Evolutionary conservation across 2,797 vertebrate species (phyloP).

Genomic region (Melanotaenia parkinsoni): DNA sequence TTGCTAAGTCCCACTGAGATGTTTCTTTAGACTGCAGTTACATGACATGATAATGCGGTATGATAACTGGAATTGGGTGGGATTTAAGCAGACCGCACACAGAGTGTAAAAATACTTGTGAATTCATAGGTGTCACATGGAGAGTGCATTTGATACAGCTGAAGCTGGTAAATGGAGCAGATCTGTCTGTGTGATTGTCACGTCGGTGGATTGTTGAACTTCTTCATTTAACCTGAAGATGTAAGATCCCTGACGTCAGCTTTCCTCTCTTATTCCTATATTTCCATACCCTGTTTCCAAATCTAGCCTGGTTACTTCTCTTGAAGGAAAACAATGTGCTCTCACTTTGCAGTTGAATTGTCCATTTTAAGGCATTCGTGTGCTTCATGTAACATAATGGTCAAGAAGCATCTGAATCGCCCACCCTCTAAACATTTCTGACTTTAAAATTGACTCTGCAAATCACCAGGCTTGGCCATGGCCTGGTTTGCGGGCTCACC

Average conservation of each 20-base stretch:
- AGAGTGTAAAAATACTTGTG: conserved; percentile 26
- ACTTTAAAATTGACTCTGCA: conserved; percentile 24
- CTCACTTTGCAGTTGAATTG: conserved; percentile 10
- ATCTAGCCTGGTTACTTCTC: conserved; percentile 28
- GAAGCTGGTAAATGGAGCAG: neutral
- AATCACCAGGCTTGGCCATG: conserved; percentile 2
- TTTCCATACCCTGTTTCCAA: conserved; percentile 4
- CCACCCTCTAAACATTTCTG: conserved; percentile 9
- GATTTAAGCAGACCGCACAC: conserved; percentile 50
- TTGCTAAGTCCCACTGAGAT: conserved; percentile 43
- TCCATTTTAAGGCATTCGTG: conserved; percentile 9
- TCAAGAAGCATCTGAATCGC: conserved; percentile 11
- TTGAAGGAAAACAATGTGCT: conserved; percentile 22
- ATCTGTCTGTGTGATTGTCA: neutral
- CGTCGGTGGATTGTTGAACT: conserved; percentile 7
- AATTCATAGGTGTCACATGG: conserved; percentile 23
- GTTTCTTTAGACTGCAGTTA: conserved; percentile 27
- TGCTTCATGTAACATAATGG: conserved; percentile 19
- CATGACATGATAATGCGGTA: conserved; percentile 46
- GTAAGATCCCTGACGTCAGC: neutral
- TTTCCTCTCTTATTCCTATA: conserved; percentile 2
- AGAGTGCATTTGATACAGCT: conserved; percentile 17
- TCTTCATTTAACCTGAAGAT: conserved; percentile 26
- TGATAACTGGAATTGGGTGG: conserved; percentile 43
- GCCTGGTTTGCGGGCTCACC: conserved; percentile 2